Evolutionary conservation across 2,113 vertebrate genomes (phyloP).

Genomic region (Ptilonorhynchus violaceus): DNA sequence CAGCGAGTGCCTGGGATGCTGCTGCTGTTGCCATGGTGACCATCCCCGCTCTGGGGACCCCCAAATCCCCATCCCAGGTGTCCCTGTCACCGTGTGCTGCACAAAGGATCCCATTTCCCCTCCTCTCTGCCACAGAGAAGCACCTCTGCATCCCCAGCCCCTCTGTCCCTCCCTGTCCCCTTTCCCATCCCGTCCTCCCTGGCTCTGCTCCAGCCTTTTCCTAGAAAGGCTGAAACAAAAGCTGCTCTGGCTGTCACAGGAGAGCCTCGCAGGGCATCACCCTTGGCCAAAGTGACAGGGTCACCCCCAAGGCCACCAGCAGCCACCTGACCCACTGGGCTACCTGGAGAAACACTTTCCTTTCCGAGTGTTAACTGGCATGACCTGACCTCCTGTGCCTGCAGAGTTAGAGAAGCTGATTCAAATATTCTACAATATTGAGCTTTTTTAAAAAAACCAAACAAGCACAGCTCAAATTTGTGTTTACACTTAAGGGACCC

Average conservation of each 20-base stretch:
- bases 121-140: not conserved
- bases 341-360: not conserved
- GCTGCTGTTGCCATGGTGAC: conserved; percentile 75
- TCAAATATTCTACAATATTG: not conserved
- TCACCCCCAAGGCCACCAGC: not conserved
- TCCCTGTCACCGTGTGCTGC: not conserved
- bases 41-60: conserved; percentile 1
- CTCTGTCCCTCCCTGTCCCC: not conserved
- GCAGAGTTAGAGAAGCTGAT: not conserved
- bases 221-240: conserved; percentile 49
- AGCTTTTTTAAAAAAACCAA: not conserved
- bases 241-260: not conserved
- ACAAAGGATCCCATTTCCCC: not conserved
- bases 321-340: accelerated
- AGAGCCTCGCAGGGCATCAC: not conserved
- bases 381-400: not conserved
- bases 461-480: not conserved
- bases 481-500: not conserved
- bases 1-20: conserved; percentile 69
- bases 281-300: not conserved
- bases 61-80: not conserved
- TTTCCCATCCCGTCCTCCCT: not conserved
- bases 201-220: conserved; percentile 52
- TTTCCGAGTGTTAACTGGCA: not conserved
- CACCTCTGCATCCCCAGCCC: not conserved